Base-by-base conservation (phyloP, 2,113 vertebrate species). In the Oxygymnocypris stewartii region DNA sequence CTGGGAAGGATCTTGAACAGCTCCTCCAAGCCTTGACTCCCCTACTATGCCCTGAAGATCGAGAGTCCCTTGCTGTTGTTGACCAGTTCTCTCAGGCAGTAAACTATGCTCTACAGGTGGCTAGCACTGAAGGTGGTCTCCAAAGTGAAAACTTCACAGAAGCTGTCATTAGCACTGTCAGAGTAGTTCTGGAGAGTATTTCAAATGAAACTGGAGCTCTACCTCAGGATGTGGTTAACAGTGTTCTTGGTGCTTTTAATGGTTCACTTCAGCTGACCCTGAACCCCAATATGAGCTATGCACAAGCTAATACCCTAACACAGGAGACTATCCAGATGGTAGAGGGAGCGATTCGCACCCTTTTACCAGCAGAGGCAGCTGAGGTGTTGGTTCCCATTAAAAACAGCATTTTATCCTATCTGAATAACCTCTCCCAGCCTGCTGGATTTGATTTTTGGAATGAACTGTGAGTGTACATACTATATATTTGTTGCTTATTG, bases 401-500 rank as follows among this genome's bases (percentile, higher is more conserved):
- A 44, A 87, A 89, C 85, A 31, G 90, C 1, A 37, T 81, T 20
- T 84, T 76, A 1, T 88, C 91, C 4, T 94, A 94, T 82, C 90
- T 95, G 79, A 84, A 92, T 87, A 90, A 49, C 37, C 57, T 89
- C 83, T 63, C 87, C 3, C n/a, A 69, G 18, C 54, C 35, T 37
- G 47, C n/a, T 44, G 92, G 91, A 82, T 86, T 87, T 44, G 89
- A 93, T 47, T 79, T 12, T 20, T 93, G 90, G 91, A 94, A 92
- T 91, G 23, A 92, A 20, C 23, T 93, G 95, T 96, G 87, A 94
- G 95, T 95, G 5, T 59, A 79, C 25, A 31, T 0, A 57, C 6
- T 57, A 78, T 31, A 59, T n/a, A n/a, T 61, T 42, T 78, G 7
- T 31, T 78, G n/a, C 0, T 20, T 79, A 9, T 35, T 35, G 6